These are phyloP conservation scores for Micromussa lordhowensis DNA, from an alignment of 92 coral and sea anemone genomes.

Conservation along the genomic window DNA sequence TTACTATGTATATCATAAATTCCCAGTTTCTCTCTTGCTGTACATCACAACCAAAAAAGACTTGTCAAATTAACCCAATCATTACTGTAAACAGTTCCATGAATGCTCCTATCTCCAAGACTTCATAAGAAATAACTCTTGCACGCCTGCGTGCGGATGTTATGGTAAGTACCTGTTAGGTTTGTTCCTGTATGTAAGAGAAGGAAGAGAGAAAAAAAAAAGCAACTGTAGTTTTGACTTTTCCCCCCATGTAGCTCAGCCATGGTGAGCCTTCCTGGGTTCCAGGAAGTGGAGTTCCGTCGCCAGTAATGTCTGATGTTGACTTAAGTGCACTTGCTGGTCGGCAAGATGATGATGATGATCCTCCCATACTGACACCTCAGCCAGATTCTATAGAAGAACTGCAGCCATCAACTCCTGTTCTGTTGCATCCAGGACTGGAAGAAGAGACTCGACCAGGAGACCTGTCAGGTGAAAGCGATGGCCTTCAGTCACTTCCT, in stretches of 20 bases:
- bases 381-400: conserved; percentile 52
- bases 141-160: too few species aligned
- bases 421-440: conserved; percentile 36
- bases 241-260: conserved; percentile 47
- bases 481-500: conserved; percentile 14
- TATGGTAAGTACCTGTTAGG: too few species aligned
- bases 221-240: too few species aligned
- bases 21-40: too few species aligned
- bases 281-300: conserved; percentile 70
- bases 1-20: too few species aligned
- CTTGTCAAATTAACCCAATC: too few species aligned
- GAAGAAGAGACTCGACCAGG: conserved; percentile 3
- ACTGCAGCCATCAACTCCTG: conserved; percentile 25
- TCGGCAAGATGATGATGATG: conserved; percentile 24
- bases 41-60: too few species aligned
- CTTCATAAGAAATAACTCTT: too few species aligned
- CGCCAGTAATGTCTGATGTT: conserved; percentile 67
- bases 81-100: too few species aligned
- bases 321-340: conserved; percentile 52
- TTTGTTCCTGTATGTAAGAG: too few species aligned
- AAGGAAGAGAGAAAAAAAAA: too few species aligned
- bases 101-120: too few species aligned
- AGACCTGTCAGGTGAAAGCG: conserved; percentile 30
- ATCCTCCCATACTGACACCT: conserved; percentile 40
- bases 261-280: conserved; percentile 92